These are phyloP conservation scores for Rhagonycha fulva DNA, from an alignment of 2,888 invertebrate species.

Conservation along the genomic window DNA sequence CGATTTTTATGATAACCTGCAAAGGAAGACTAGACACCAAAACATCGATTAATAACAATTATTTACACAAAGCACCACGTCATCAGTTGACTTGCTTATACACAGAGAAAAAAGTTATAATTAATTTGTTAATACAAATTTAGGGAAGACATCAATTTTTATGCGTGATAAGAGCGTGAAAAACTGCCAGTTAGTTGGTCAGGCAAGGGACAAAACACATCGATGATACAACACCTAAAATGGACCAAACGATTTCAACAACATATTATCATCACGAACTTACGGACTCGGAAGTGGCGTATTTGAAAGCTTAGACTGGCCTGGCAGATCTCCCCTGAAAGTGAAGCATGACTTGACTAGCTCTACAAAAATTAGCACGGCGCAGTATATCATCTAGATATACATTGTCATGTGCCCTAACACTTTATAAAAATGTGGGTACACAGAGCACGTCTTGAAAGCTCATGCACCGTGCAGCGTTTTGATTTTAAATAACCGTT, in stretches of 20 bases:
- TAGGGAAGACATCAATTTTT: slow-evolving; percentile 16
- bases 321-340: slow-evolving; percentile 62
- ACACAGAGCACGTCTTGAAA: slow-evolving; percentile 28
- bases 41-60: background rate
- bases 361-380: slow-evolving; percentile 28
- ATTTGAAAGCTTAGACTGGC: slow-evolving; percentile 53
- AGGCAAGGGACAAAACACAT: slow-evolving; percentile 41
- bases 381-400: slow-evolving; percentile 23
- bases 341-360: slow-evolving; percentile 51
- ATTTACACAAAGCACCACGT: background rate
- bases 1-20: background rate
- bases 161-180: slow-evolving; percentile 31
- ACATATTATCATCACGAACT: slow-evolving; percentile 47
- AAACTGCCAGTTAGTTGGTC: slow-evolving; percentile 25
- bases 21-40: background rate
- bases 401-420: slow-evolving; percentile 31
- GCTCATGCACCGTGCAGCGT: slow-evolving; percentile 32
- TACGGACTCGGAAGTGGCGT: slow-evolving; percentile 54
- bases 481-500: background rate
- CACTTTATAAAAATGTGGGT: slow-evolving; percentile 29
- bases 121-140: background rate
- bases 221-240: slow-evolving; percentile 45
- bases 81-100: background rate
- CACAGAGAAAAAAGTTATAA: background rate
- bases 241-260: slow-evolving; percentile 29